Evolutionary conservation across 2,113 vertebrate genomes (phyloP).

Genomic region (Cyanoramphus novaezelandiae): DNA sequence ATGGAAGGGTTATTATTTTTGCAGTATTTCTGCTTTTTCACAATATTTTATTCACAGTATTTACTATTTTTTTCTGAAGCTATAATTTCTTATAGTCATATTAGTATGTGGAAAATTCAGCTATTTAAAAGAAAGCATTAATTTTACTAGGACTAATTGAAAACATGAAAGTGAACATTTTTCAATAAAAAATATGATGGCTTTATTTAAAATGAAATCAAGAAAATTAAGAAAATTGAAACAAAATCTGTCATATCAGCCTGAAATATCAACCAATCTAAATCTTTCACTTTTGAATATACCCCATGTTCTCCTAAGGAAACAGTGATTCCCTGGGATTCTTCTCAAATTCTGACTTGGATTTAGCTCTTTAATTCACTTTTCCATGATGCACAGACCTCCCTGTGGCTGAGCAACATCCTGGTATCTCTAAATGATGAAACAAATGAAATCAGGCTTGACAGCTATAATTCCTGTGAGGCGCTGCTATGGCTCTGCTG

Average conservation of each 20-base stretch:
- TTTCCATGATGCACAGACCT: background rate
- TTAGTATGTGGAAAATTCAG: background rate
- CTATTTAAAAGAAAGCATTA: background rate
- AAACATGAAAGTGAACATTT: background rate
- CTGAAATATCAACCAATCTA: background rate
- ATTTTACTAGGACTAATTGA: background rate
- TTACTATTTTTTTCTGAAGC: background rate
- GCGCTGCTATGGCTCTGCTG: background rate
- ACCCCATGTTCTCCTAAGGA: background rate
- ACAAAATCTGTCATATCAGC: background rate
- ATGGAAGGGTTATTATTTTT: background rate
- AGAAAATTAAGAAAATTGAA: background rate
- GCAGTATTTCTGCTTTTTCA: background rate
- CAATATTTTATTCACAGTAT: background rate
- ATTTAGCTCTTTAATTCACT: background rate
- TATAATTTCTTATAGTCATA: background rate
- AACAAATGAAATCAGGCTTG: background rate
- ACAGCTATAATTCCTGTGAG: background rate
- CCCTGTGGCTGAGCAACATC: background rate
- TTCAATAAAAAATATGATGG: background rate
- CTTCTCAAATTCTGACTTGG: background rate
- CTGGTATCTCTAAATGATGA: background rate
- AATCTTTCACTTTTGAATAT: background rate
- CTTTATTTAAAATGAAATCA: background rate
- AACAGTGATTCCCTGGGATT: background rate